Evolutionary conservation across 2,888 invertebrate genomes (phyloP).

Genomic region (Agrypnus murinus): DNA sequence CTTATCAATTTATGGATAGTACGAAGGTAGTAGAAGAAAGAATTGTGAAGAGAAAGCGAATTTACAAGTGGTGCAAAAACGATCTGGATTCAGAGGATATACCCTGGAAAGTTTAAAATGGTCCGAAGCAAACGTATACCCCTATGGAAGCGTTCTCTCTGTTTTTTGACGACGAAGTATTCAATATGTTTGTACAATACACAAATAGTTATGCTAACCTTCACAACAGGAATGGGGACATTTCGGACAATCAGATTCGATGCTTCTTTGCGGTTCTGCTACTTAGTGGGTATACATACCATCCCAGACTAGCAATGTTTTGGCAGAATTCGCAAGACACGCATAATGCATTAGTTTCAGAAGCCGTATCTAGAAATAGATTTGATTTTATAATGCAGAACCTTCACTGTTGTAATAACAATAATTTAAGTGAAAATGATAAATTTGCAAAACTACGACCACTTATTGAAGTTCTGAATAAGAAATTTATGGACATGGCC

Average conservation of each 20-base stretch:
- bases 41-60: background rate
- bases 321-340: constrained; percentile 1
- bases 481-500: constrained; percentile 44
- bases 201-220: background rate
- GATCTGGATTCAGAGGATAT: background rate
- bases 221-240: background rate
- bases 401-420: constrained; percentile 44
- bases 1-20: background rate
- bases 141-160: constrained; percentile 8
- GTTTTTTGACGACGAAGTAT: constrained; percentile 16
- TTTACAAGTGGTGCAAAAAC: background rate
- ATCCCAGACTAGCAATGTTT: background rate
- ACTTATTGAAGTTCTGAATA: constrained; percentile 44
- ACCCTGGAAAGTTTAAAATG: background rate
- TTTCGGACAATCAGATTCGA: background rate
- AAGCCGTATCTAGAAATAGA: constrained; percentile 17
- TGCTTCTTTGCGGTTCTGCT: constrained; percentile 50
- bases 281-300: constrained; percentile 46
- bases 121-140: background rate
- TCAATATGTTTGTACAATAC: background rate
- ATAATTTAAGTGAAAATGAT: constrained; percentile 31
- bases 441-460: constrained; percentile 47
- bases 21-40: background rate
- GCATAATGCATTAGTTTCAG: background rate
- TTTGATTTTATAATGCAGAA: constrained; percentile 42